Conservation (phyloP, 30 jellyfish, hydroid and myxozoan species). For the Hydractinia symbiolongicarpus region DNA sequence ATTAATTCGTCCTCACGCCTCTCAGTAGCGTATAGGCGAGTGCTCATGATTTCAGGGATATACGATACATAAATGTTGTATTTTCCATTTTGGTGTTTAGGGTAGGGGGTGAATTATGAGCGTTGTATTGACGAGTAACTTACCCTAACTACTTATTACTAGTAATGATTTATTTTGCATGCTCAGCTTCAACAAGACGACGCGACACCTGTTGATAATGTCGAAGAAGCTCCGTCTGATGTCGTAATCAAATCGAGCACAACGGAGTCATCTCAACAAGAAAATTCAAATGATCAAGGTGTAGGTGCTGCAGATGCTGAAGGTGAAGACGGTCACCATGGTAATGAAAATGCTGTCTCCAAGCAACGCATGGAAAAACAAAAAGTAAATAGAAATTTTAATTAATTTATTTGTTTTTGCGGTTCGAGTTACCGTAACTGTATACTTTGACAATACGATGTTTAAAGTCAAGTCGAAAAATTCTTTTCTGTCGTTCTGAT, state of each 20-base stretch:
- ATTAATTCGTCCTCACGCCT: too few relatives aligned
- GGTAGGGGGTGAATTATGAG: too few relatives aligned
- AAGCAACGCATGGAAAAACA: constrained; percentile 3
- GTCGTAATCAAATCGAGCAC: background rate
- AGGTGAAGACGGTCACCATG: constrained; percentile 17
- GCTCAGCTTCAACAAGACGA: too few relatives aligned
- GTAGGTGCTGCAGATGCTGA: constrained; percentile 2
- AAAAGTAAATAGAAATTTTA: background rate
- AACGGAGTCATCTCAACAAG: constrained; percentile 1
- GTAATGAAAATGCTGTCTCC: background rate
- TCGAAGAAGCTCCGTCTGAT: constrained; percentile 4
- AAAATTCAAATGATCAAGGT: constrained; percentile 11
- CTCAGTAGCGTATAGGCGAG: too few relatives aligned
- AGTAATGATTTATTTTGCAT: too few relatives aligned
- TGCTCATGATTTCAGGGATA: too few relatives aligned
- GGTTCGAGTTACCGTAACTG: background rate
- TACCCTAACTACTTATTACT: too few relatives aligned
- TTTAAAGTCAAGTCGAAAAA: too few relatives aligned
- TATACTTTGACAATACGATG: too few relatives aligned
- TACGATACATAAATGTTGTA: too few relatives aligned
- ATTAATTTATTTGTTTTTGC: background rate
- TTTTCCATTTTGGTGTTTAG: too few relatives aligned
- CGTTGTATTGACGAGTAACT: too few relatives aligned
- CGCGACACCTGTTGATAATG: background rate
- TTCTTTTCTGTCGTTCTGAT: background rate